Evolutionary conservation across 2,888 invertebrate genomes (phyloP), one percentile per base, ranked within the genome.

Genomic region (Agriopis leucophaearia): DNA sequence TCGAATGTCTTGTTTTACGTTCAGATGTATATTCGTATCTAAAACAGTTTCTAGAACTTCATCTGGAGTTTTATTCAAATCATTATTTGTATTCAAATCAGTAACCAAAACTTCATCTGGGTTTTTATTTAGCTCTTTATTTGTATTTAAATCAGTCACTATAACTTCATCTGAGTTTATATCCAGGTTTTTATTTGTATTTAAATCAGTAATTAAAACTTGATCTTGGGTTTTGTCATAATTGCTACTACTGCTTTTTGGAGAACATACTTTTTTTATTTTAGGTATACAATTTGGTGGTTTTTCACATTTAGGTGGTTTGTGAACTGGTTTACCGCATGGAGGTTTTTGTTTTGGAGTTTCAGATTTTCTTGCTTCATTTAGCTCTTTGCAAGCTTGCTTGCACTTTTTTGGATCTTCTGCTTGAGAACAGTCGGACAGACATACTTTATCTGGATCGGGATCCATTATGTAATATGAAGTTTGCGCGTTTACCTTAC

Each of bases 401-500:
- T 59, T 59, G 48, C 59, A 59, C 12, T 59, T 59, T 18, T 56
- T 51, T 18, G 27, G 45, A n/a, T 58, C 64, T 15, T 64, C 51
- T 36, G 18, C 45, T 50, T 57, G 50, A 7, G 42, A 3, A 18
- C 54, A 54, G 36, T 44, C 52, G 4, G 45, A 12, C 8, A 62
- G 50, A 51, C 59, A 50, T 6, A 48, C 18, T 42, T 57, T 56
- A 50, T 64, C 64, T 10, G 44, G 27, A 56, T 55, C 56, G 13
- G 48, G 10, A 36, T 60, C 64, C 66, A 16, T 58, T 27, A 12
- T 73, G 57, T 52, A 52, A 40, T 55, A 65, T 40, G 73, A 71
- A 60, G 71, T 71, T 12, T 56, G 42, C 9, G 69, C 74, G 68
- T 74, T 66, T 35, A 66, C 47, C 64, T 69, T 71, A 59, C 67